These are phyloP conservation scores for Drosophila prostipennis DNA, from an alignment of 2,888 invertebrate genomes.

Conservation along the genomic window DNA sequence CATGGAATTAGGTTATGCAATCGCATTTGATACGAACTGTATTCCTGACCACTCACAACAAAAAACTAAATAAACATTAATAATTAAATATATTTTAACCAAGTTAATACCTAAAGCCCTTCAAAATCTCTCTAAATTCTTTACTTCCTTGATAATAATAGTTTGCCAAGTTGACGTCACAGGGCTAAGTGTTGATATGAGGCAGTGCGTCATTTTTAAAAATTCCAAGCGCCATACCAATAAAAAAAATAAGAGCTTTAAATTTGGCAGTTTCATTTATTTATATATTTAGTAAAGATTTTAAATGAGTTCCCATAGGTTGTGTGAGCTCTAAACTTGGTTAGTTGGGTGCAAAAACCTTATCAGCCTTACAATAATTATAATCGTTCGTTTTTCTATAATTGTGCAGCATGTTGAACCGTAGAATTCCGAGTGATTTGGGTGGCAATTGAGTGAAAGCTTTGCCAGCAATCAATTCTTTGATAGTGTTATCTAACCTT, in stretches of 20 bases:
- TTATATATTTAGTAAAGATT: neutral
- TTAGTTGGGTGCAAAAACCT: neutral
- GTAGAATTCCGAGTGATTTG: conserved; percentile 6
- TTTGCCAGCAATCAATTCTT: conserved; percentile 44
- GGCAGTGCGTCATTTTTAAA: neutral
- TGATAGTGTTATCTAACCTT: conserved; percentile 54
- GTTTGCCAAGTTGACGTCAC: conserved; percentile 9
- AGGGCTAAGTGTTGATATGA: conserved; percentile 13
- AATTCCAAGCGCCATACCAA: neutral
- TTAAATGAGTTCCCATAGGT: neutral
- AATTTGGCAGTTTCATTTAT: neutral
- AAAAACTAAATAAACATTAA: neutral
- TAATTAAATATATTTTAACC: neutral
- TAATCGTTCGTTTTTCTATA: conserved; percentile 2
- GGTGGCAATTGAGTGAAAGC: conserved; percentile 43
- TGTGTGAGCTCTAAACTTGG: neutral
- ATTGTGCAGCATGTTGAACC: neutral
- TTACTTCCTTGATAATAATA: neutral
- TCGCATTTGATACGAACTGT: neutral
- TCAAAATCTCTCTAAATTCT: neutral
- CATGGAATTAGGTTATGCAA: neutral
- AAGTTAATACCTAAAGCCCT: neutral
- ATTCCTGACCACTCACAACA: neutral
- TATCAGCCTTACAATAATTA: neutral
- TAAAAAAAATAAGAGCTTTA: neutral